Evolutionary conservation across 2,113 vertebrate genomes (phyloP), one percentile per base, ranked within the genome.

Genomic region (Phycodurus eques): DNA sequence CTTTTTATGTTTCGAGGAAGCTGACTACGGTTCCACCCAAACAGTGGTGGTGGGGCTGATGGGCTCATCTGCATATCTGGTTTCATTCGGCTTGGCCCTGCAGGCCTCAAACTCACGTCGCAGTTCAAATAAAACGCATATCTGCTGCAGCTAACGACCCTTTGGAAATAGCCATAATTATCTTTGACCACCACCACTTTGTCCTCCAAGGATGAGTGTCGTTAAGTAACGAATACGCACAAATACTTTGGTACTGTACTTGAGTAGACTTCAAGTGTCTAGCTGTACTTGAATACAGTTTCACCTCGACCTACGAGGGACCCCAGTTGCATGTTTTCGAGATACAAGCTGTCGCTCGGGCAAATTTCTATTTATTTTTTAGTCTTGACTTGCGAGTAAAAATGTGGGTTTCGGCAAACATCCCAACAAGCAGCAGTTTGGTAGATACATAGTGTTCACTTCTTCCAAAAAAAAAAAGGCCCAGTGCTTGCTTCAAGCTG

Each of bases 1-100:
- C 6, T 22, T 33, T 60, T 15, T 64, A 20, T 22, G 27, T 57
- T 47, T 77, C 71, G 7, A 33, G 14, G 42, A 19, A 22, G 61
- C 61, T 72, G 53, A 63, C 44, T 53, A 62, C 20, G 44, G 81
- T 72, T 62, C 66, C 83, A 79, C 75, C 82, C 78, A 69, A 65
- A 67, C 35, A 53, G 49, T 35, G 13, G 10, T 27, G n/a, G 43
- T 68, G 70, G 22, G 59, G 54, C 71, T 83, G 35, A 39, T 72
- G 22, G 56, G 54, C 73, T 83, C 71, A 81, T 90, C 73, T 85
- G 46, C 87, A 86, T 86, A 82, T 79, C 68, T 80, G 80, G 90
- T 90, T 90, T 91, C 82, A 77, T 72, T 63, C 44, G 2, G 17
- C 49, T 71, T 47, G 67, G 31, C 61, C 80, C 68, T 70, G 19